Evolutionary conservation across 2,113 vertebrate genomes (phyloP), one percentile per base, ranked within the genome.

Genomic region (Poecile atricapillus): DNA sequence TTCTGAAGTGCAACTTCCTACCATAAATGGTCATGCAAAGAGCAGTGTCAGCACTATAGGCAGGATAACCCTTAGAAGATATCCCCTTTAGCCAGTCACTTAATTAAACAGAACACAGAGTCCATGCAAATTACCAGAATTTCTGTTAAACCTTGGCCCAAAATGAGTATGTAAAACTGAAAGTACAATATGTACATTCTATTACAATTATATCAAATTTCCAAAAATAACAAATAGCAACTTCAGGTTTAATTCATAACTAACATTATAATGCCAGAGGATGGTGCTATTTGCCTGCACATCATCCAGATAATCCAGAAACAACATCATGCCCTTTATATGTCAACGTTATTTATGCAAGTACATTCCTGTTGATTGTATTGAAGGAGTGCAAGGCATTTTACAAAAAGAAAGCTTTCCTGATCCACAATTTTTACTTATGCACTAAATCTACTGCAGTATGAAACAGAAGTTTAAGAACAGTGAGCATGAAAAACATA

Each of bases 91-190:
- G 41, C 56, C 69, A 88, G 89, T 53, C 71, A 87, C 60, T 63
- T 59, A 94, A 83, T 52, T 53, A 56, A 95, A 50, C 83, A 95
- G 79, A 92, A 87, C 35, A 80, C 58, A 52, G 62, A 82, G 75
- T 46, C 81, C 75, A 97, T 92, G 88, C 82, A 97, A 97, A 97
- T 96, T 53, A 97, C 52, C 43, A 96, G 83, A 92, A 95, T 92
- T 97, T 97, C 96, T 97, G 97, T 97, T 97, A 90, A 95, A 91
- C 64, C 73, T 7, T 75, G 49, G 95, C 46, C 93, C 94, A 83
- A 96, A 95, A 97, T 97, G 96, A 97, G 94, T 95, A 87, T 90
- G 93, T 88, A 97, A 96, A 97, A 97, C 97, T 93, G 97, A 97
- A 97, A 97, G 96, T 95, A 95, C 94, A 93, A 75, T 76, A 95